Evolutionary conservation across 2,113 vertebrate genomes (phyloP), one percentile per base, ranked within the genome.

Genomic region (Pachycephala philippinensis): DNA sequence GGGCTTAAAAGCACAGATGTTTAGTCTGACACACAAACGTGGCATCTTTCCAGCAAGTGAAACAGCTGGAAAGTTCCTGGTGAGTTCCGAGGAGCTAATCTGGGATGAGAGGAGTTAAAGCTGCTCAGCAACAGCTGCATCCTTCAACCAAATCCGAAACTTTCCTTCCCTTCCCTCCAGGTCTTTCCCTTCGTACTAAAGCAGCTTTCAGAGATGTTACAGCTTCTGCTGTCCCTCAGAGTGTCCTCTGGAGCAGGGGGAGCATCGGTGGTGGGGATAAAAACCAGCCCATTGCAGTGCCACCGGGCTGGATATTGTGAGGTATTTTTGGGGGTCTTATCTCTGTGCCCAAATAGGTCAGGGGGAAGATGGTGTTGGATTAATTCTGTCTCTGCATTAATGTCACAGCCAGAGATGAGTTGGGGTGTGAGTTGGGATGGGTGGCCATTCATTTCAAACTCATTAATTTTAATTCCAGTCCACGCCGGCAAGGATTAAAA

Each of bases 51-150:
- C 91, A 90, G 92, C 79, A 56, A 90, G 66, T 56, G 64, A 52
- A 81, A 47, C 40, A 56, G 75, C 92, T 90, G 79, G 87, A 63
- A 56, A 56, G 50, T 42, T 84, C 71, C 70, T 77, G 70, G 7
- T 50, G 63, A 22, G 39, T 57, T 94, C 81, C 0, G 79, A 95
- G 95, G 94, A 87, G 84, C 83, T 97, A 75, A 97, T 94, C 88
- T 86, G 93, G 96, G 96, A 97, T 97, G 87, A 84, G 64, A 97
- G 93, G 94, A 97, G 95, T 96, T 89, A 97, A 97, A 97, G 90
- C 95, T 89, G 75, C 92, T 94, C 91, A 95, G 95, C 95, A 90
- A 87, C 70, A 96, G 90, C 93, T 95, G 76, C 91, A 82, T 93
- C 96, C 95, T 76, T 95, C 95, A 91, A 84, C 63, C 79, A 13